phyloP scores from a whole-genome alignment of 2,113 vertebrate genomes.

The Nothobranchius kuhntae region DNA sequence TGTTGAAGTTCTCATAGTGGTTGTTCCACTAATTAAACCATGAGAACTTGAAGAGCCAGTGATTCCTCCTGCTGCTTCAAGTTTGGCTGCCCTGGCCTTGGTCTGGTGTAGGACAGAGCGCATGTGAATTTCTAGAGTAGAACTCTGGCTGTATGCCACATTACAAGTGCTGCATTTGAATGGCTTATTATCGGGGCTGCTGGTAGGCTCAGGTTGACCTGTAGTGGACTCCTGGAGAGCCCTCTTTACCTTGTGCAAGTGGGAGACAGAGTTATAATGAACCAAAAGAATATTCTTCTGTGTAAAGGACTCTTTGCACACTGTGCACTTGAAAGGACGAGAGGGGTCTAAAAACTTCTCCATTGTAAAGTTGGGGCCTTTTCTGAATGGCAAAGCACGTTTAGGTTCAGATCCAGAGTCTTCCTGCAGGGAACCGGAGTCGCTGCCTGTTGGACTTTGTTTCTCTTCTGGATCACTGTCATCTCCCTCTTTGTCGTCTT shows the following conservation, averaged over 20 bases:
- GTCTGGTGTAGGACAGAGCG: constrained; percentile 98
- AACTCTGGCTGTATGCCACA: constrained; percentile 98
- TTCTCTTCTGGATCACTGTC: constrained; percentile 97
- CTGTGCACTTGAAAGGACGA: constrained; percentile 97
- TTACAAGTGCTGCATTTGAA: constrained; percentile 99
- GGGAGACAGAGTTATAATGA: constrained; percentile 98
- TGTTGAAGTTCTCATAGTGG: constrained; percentile 84
- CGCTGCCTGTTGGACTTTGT: constrained; percentile 94
- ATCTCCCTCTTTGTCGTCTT: constrained; percentile 95
- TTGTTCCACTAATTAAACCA: constrained; percentile 71
- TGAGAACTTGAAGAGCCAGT: constrained; percentile 77
- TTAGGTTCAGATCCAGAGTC: constrained; percentile 97
- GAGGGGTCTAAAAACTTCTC: constrained; percentile 98
- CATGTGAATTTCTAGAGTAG: constrained; percentile 98
- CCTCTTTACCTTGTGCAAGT: constrained; percentile 96
- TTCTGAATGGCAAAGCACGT: constrained; percentile 94
- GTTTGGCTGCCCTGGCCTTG: constrained; percentile 95
- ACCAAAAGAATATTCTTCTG: constrained; percentile 98
- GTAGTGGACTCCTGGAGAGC: constrained; percentile 97
- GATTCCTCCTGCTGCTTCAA: constrained; percentile 91
- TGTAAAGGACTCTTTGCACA: constrained; percentile 99
- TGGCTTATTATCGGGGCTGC: constrained; percentile 97
- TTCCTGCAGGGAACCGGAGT: constrained; percentile 92
- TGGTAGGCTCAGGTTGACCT: constrained; percentile 94
- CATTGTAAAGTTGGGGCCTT: constrained; percentile 98